Base-by-base conservation (phyloP, 2,113 vertebrate genomes). In the Microtus pennsylvanicus region DNA sequence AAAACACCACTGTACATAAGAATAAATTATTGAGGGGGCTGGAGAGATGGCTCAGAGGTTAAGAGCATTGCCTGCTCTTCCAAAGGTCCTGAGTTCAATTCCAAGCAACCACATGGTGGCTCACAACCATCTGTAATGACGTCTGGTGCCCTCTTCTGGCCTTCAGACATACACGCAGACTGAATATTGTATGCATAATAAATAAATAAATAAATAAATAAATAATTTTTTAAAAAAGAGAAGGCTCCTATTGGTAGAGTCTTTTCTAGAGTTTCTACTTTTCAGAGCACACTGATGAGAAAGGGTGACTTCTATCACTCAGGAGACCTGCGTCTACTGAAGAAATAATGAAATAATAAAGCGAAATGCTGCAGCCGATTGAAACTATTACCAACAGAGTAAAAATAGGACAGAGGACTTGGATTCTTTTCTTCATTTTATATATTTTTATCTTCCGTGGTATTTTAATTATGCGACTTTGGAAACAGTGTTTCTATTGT, bases 201-300 rank as follows among this genome's bases (percentile, higher is more conserved):
- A 55, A 55, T 55, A 55, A 55, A 55, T 52, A 52, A 50, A 50
- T 50, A 50, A 50, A 52, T 50, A 50, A 50, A 52, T 50, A 50
- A 50, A 42, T 42, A 42, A 42, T n/a, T 55, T 55, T 55, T 55
- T 33, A 78, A 17, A 80, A 58, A 58, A 21, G 24, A 69, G 96
- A 93, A 26, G 7, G 61, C 80, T 65, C 8, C 7, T 72, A 72
- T 9, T 78, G 86, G 78, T 77, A 91, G 42, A 78, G 88, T 87
- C 28, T 85, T 86, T 93, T 88, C 28, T 95, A 65, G 45, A 69
- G 30, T 82, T 94, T 95, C 67, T 91, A 17, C 72, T 88, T 96
- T 93, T 6, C 72, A 87, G 30, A 28, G 87, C 87, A 50, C 96
- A 63, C 78, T 69, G 24, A 24, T 69, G 17, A 91, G n/a, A 94